These are phyloP conservation scores for Amaurobius ferox DNA, from an alignment of 2,888 invertebrate genomes.

Conservation along the genomic window DNA sequence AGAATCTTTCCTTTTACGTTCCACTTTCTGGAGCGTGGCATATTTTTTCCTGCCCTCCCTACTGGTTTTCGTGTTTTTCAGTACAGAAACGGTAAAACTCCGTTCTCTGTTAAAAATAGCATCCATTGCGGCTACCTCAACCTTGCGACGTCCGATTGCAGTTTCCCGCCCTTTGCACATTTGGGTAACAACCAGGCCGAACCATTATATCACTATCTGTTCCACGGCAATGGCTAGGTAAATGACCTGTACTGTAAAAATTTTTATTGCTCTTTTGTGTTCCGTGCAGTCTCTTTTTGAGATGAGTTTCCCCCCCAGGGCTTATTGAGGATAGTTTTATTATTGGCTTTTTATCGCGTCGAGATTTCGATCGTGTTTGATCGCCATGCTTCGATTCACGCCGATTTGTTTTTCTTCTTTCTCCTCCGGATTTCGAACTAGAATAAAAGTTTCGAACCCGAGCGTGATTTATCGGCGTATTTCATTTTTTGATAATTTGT, in stretches of 20 bases:
- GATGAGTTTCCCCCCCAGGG: neutral
- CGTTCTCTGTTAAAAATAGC: slow-evolving; percentile 52
- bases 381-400: too few relatives aligned
- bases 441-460: too few relatives aligned
- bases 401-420: too few relatives aligned
- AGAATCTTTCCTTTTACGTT: neutral
- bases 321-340: too few relatives aligned
- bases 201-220: slow-evolving; percentile 27
- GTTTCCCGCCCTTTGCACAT: slow-evolving; percentile 18
- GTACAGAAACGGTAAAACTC: slow-evolving; percentile 40
- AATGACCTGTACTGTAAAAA: slow-evolving; percentile 38
- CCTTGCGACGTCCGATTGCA: slow-evolving; percentile 1
- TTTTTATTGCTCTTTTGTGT: neutral
- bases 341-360: too few relatives aligned
- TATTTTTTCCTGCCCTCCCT: slow-evolving; percentile 2
- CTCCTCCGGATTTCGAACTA: too few relatives aligned
- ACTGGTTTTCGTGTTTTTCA: slow-evolving; percentile 14
- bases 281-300: neutral
- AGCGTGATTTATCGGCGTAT: too few relatives aligned
- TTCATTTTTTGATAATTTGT: too few relatives aligned
- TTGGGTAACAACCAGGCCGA: slow-evolving; percentile 10
- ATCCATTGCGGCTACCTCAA: slow-evolving; percentile 2
- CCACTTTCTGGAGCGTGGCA: slow-evolving; percentile 25
- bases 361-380: too few relatives aligned
- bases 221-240: slow-evolving; percentile 52